Conservation (phyloP, 1,140 invertebrate species). For the Apis dorsata region DNA sequence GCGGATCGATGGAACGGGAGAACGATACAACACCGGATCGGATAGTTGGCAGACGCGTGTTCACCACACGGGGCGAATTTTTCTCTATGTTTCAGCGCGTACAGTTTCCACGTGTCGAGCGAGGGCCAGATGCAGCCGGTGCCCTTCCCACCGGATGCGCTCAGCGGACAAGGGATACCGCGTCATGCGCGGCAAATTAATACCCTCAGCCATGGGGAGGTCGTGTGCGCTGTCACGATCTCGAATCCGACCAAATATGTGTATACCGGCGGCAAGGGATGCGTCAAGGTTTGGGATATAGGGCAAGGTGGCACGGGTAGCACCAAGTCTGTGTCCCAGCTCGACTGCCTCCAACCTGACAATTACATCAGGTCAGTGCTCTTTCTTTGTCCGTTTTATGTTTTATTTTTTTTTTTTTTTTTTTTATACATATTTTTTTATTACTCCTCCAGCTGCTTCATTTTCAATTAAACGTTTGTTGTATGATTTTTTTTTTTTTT, state of each 20-base stretch:
- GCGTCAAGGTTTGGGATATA: conserved; percentile 93
- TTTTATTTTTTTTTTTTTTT: background rate
- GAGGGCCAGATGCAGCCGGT: conserved; percentile 88
- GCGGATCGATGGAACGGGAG: background rate
- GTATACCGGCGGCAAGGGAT: conserved; percentile 94
- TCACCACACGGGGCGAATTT: conserved; percentile 37
- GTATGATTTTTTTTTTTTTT: too few species aligned
- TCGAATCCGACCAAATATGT: conserved; percentile 91
- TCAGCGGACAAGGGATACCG: conserved; percentile 95
- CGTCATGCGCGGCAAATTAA: conserved; percentile 88
- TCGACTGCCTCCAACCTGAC: conserved; percentile 92
- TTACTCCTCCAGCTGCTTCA: too few species aligned
- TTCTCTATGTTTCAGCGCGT: conserved; percentile 82
- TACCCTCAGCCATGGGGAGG: conserved; percentile 90
- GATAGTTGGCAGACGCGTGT: conserved; percentile 26
- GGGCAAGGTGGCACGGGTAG: conserved; percentile 83
- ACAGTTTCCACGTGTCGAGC: conserved; percentile 88
- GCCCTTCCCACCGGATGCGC: conserved; percentile 92
- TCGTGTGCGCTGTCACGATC: conserved; percentile 93
- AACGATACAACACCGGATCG: background rate
- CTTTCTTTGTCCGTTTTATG: too few species aligned
- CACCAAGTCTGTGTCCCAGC: conserved; percentile 88
- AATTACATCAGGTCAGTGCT: conserved; percentile 95
- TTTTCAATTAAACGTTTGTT: too few species aligned
- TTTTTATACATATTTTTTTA: too few species aligned